Conservation (phyloP, 2,797 vertebrate genomes). For the Pseudochromis fuscus region DNA sequence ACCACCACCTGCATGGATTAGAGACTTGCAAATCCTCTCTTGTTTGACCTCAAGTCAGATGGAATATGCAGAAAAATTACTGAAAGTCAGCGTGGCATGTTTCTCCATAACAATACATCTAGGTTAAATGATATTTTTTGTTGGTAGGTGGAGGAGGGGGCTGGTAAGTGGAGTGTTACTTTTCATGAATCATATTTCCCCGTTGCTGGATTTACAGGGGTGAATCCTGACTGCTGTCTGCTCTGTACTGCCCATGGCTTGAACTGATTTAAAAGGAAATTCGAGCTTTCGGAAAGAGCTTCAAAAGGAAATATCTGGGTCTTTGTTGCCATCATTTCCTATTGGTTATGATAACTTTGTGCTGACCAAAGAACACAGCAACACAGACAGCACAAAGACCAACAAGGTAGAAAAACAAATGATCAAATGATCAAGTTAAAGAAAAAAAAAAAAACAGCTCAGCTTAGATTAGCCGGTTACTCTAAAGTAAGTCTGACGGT, state of each 20-base stretch:
- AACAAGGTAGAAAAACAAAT: background rate
- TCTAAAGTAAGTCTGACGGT: background rate
- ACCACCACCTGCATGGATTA: constrained; percentile 70
- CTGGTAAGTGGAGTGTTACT: constrained; percentile 15
- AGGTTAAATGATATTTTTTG: constrained; percentile 36
- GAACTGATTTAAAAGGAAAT: constrained; percentile 40
- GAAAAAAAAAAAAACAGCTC: no score
- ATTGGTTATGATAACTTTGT: background rate
- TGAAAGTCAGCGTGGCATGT: constrained; percentile 51
- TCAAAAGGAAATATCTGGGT: background rate
- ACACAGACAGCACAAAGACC: background rate
- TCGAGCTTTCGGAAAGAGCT: constrained; percentile 29
- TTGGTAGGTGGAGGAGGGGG: background rate
- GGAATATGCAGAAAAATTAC: constrained; percentile 55
- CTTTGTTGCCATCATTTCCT: background rate
- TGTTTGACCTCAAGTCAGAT: constrained; percentile 74
- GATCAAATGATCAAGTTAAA: background rate
- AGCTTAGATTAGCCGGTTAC: no score
- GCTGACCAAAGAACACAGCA: background rate
- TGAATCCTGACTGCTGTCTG: constrained; percentile 21
- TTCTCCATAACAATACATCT: constrained; percentile 55
- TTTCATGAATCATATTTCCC: constrained; percentile 45
- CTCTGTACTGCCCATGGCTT: background rate
- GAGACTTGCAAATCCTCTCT: constrained; percentile 65
- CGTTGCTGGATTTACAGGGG: constrained; percentile 25